phyloP scores from a whole-genome alignment of 2,888 invertebrate species.

The Rhagium mordax region DNA sequence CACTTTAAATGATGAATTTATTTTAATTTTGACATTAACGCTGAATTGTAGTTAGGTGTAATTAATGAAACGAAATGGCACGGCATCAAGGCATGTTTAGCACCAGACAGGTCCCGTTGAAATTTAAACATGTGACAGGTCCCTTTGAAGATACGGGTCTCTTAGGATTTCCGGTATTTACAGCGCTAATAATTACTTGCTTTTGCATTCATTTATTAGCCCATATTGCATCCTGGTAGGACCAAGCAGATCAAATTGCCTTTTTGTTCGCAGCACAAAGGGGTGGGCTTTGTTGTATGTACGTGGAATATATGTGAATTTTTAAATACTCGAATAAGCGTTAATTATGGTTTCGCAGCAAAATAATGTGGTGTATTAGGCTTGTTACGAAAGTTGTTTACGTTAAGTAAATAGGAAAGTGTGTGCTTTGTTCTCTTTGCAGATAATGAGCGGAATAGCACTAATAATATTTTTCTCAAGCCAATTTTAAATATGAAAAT shows the following conservation, averaged over 20 bases:
- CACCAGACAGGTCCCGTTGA: slow-evolving; percentile 20
- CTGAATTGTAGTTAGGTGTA: not conserved
- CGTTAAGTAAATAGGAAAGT: no score
- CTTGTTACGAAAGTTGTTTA: no score
- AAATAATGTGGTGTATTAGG: no score
- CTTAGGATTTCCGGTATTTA: slow-evolving; percentile 31
- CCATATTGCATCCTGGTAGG: slow-evolving; percentile 37
- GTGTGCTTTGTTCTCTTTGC: no score
- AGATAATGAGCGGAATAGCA: no score
- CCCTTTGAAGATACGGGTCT: slow-evolving; percentile 28
- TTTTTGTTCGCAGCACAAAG: not conserved
- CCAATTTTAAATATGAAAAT: no score
- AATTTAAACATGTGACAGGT: slow-evolving; percentile 25
- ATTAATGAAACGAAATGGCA: not conserved
- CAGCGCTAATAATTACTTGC: slow-evolving; percentile 32
- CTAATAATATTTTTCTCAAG: no score
- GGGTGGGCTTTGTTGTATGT: not conserved
- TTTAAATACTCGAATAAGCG: not conserved
- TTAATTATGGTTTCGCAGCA: not conserved
- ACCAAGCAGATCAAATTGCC: slow-evolving; percentile 11
- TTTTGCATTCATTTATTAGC: slow-evolving; percentile 35
- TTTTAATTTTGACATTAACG: not conserved
- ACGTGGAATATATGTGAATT: not conserved
- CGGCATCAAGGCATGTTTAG: not conserved
- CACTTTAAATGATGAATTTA: not conserved